phyloP scores from a whole-genome alignment of 2,797 vertebrate genomes.

The Malurus leucopterus region DNA sequence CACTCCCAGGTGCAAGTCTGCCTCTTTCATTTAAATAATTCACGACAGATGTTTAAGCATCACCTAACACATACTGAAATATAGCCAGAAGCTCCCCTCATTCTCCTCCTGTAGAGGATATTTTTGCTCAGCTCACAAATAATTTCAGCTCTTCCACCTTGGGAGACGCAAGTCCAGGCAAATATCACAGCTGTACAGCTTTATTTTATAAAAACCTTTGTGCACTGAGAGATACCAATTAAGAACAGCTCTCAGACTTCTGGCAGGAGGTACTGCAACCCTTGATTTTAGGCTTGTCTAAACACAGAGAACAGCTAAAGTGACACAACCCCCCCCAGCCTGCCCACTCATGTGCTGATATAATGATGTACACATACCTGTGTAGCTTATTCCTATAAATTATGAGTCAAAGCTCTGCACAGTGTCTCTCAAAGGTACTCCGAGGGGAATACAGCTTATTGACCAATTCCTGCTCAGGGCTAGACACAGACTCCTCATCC shows the following conservation, averaged over 20 bases:
- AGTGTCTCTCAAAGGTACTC: neutral
- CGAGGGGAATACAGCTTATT: neutral
- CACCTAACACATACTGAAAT: conserved; percentile 12
- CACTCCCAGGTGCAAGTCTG: neutral
- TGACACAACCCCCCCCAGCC: neutral
- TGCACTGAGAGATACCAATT: conserved; percentile 10
- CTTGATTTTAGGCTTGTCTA: conserved; percentile 43
- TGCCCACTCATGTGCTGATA: neutral
- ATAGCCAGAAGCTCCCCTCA: neutral
- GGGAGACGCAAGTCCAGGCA: conserved; percentile 17
- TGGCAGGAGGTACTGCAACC: conserved; percentile 1
- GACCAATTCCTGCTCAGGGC: neutral
- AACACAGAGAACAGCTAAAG: conserved; percentile 2
- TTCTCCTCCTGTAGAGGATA: neutral
- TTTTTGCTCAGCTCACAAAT: conserved; percentile 29
- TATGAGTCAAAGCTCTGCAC: neutral
- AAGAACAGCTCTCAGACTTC: conserved; percentile 26
- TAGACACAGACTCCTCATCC: neutral
- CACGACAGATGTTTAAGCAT: conserved; percentile 4
- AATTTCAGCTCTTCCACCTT: conserved; percentile 16
- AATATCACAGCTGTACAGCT: conserved; percentile 6
- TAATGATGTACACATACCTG: neutral
- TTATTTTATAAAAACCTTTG: conserved; percentile 11
- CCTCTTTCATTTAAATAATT: conserved; percentile 16
- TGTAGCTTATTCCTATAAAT: neutral